These are phyloP conservation scores for Ceyx melanurus DNA, from an alignment of 2,113 vertebrate genomes.

Conservation along the genomic window DNA sequence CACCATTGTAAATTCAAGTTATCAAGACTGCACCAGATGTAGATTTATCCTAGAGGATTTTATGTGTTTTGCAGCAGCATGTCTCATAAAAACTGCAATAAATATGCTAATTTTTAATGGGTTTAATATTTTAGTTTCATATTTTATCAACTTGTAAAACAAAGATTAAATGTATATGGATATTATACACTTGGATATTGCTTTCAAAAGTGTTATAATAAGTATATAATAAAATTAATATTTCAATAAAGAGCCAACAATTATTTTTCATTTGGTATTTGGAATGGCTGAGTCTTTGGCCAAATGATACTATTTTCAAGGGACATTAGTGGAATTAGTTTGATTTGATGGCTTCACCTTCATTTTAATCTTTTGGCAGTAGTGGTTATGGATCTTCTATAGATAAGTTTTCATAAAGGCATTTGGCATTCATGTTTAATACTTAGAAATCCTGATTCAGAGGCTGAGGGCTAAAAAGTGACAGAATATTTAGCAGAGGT, in stretches of 20 bases:
- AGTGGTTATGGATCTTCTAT: neutral
- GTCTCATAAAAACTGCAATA: slow-evolving; percentile 67
- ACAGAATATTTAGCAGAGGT: neutral
- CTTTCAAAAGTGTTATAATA: slow-evolving; percentile 41
- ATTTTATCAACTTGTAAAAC: slow-evolving; percentile 69
- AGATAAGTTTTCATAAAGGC: neutral
- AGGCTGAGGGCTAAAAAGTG: neutral
- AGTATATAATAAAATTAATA: slow-evolving; percentile 41
- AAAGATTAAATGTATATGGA: slow-evolving; percentile 56
- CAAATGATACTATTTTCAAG: slow-evolving; percentile 11
- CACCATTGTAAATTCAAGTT: slow-evolving; percentile 55
- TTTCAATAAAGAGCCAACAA: slow-evolving; percentile 23
- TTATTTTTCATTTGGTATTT: slow-evolving; percentile 48
- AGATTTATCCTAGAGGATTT: slow-evolving; percentile 67
- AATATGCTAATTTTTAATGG: slow-evolving; percentile 70
- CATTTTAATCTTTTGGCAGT: slow-evolving; percentile 2
- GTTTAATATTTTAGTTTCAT: slow-evolving; percentile 57
- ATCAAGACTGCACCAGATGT: slow-evolving; percentile 54
- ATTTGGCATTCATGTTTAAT: neutral
- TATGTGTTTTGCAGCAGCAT: slow-evolving; percentile 49
- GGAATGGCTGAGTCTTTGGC: slow-evolving; percentile 7
- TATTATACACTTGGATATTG: slow-evolving; percentile 39
- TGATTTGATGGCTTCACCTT: slow-evolving; percentile 26
- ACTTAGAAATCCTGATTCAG: neutral
- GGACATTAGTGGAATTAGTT: slow-evolving; percentile 29